Conservation (phyloP, 2,113 vertebrate species). For the Onychostoma macrolepis region DNA sequence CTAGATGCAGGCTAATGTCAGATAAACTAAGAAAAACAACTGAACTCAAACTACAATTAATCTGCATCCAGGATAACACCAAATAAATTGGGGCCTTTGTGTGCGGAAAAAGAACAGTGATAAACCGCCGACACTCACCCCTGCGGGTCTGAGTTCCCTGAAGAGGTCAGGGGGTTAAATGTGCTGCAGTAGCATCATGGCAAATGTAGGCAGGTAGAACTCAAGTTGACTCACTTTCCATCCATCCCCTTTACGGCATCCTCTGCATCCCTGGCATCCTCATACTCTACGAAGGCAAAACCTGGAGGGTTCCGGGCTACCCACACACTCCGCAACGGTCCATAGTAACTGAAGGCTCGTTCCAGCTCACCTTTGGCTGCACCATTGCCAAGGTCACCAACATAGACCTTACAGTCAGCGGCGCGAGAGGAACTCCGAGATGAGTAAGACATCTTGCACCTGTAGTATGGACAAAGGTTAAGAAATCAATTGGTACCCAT, state of each 20-base stretch:
- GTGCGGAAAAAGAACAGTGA: slow-evolving; percentile 24
- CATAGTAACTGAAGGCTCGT: slow-evolving; percentile 82
- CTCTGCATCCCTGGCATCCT: slow-evolving; percentile 80
- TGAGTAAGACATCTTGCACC: slow-evolving; percentile 71
- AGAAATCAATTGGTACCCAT: not conserved
- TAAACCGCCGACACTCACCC: slow-evolving; percentile 48
- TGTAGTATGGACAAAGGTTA: not conserved
- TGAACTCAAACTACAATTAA: not conserved
- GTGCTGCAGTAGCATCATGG: slow-evolving; percentile 35
- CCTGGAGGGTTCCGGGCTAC: slow-evolving; percentile 82
- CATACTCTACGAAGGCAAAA: slow-evolving; percentile 82
- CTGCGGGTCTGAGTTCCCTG: slow-evolving; percentile 40
- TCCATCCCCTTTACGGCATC: slow-evolving; percentile 84
- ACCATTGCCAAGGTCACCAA: slow-evolving; percentile 81
- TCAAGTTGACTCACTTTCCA: slow-evolving; percentile 76
- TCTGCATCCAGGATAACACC: not conserved
- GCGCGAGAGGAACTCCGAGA: slow-evolving; percentile 76
- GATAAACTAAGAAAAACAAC: not conserved
- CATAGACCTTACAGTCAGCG: slow-evolving; percentile 80
- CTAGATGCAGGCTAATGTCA: not conserved
- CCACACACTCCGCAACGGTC: slow-evolving; percentile 80
- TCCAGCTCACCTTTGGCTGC: slow-evolving; percentile 82
- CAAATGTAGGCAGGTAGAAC: slow-evolving; percentile 21
- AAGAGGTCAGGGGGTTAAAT: slow-evolving; percentile 53
- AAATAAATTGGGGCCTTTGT: slow-evolving; percentile 36